Base-by-base conservation (phyloP, 2,797 vertebrate species). In the Pangasius djambal region DNA sequence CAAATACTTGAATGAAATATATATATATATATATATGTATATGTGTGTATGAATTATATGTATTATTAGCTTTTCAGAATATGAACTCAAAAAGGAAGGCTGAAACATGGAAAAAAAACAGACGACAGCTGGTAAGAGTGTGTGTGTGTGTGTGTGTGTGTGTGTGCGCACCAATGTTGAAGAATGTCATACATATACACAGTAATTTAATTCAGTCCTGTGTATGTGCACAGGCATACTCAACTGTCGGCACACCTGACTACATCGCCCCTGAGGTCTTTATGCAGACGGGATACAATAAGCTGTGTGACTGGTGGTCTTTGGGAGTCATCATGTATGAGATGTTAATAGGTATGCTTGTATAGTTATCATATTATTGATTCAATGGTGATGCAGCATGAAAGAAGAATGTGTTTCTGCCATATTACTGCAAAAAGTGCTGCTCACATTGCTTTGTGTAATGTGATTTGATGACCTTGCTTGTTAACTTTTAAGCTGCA, bases 41-140 rank as follows among this genome's bases (percentile, higher is more conserved):
- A n/a, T 15, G 7, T 34, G 8, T 74, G 15, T 74, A 5, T 87
- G 5, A 87, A 6, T 78, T 63, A 40, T 48, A 16, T 40, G 75
- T 91, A 13, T 89, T 91, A 63, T 86, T 28, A 99, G 99, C 99
- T 18, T 99, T 99, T 95, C 98, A 99, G 95, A 99, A 99, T 89
- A 99, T 99, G 99, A 99, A 99, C 93, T 99, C 99, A 1, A 99
- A 99, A 94, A 97, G 99, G 94, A 99, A 99, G 97, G 99, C 99
- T 91, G 99, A 99, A 92, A 99, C 99, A 0, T 99, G 99, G 99
- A 99, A 99, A 95, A 99, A 98, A 93, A 99, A 99, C 94, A 95
- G 99, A 83, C 94, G 99, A 72, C 99, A 99, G 92, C 95, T 99
- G 97, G 99, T 99, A 92, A 95, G 96, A 61, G 88, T 72, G 50